Base-by-base conservation (phyloP, 2,113 vertebrate species). In the Sialia sialis region DNA sequence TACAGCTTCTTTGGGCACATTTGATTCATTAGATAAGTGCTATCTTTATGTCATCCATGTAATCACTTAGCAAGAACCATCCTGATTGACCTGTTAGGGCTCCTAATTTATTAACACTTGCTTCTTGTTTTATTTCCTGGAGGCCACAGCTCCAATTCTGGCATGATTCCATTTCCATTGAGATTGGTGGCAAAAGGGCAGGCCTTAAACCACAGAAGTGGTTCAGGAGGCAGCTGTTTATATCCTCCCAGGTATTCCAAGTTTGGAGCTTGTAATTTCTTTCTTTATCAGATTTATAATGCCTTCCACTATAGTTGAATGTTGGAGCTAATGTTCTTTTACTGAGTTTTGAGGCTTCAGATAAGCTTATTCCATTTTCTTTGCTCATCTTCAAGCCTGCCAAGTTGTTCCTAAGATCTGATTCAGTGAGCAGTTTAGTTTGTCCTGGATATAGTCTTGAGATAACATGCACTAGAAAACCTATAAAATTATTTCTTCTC, bases 111-210 rank as follows among this genome's bases (percentile, higher is more conserved):
- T 72, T 64, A 85, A 62, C 49, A 52, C 44, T 85, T 43, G 54
- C 58, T 89, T 84, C 70, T 87, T 90, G 4, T 54, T 91, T 73
- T 87, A 60, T 75, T 91, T 94, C 84, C 67, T 77, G 88, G 68
- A 90, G 46, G 32, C 70, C 38, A 41, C 26, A 49, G 54, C 52
- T 89, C 80, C 81, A 69, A 2, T 88, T 90, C 36, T 91, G 96
- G 90, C 85, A 51, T 6, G 46, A 83, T 73, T 88, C 87, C 67
- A 87, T 54, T 95, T 96, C 78, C 82, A 95, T 85, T 96, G 87
- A 91, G 62, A 60, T 34, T 3, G 6, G 92, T 85, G 78, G 58
- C 87, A 96, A 82, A 91, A 93, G 85, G 62, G 32, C 95, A 95
- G 51, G 36, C 62, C 66, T 95, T 89, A 72, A 91, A 78, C 48